Evolutionary conservation across 1,140 invertebrate species (phyloP).

Genomic region (Aphaenogaster floridana): DNA sequence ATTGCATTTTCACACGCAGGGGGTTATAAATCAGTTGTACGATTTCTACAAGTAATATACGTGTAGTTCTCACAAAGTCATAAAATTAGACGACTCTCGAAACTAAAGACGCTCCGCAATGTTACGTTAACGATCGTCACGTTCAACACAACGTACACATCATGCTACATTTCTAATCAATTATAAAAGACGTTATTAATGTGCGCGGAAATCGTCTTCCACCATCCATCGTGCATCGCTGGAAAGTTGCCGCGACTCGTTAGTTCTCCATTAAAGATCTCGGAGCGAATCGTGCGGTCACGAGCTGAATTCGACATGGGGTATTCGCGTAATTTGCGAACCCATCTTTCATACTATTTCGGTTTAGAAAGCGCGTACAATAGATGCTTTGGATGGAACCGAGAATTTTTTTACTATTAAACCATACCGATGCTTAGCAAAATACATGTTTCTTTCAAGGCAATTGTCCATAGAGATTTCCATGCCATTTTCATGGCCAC

Average conservation of each 20-base stretch:
- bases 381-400: not conserved
- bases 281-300: slow-evolving; percentile 33
- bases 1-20: slow-evolving; percentile 10
- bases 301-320: slow-evolving; percentile 23
- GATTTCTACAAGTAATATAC: slow-evolving; percentile 39
- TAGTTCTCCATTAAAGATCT: slow-evolving; percentile 52
- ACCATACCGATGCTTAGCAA: not conserved
- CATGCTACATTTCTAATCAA: slow-evolving; percentile 43
- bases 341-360: slow-evolving; percentile 9
- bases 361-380: slow-evolving; percentile 33
- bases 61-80: not conserved
- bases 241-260: slow-evolving; percentile 33
- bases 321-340: slow-evolving; percentile 28
- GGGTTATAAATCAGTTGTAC: slow-evolving; percentile 34
- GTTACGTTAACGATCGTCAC: slow-evolving; percentile 31
- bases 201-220: slow-evolving; percentile 28
- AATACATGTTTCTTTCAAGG: not conserved
- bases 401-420: slow-evolving; percentile 29
- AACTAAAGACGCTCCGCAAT: slow-evolving; percentile 20
- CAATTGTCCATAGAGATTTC: not conserved
- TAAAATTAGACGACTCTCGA: slow-evolving; percentile 29
- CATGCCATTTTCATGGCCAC: not conserved
- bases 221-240: slow-evolving; percentile 18
- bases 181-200: slow-evolving; percentile 34
- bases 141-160: slow-evolving; percentile 10